These are phyloP conservation scores for Antedon mediterranea DNA, from an alignment of 53 echinoderm and acorn worm species.

Conservation along the genomic window DNA sequence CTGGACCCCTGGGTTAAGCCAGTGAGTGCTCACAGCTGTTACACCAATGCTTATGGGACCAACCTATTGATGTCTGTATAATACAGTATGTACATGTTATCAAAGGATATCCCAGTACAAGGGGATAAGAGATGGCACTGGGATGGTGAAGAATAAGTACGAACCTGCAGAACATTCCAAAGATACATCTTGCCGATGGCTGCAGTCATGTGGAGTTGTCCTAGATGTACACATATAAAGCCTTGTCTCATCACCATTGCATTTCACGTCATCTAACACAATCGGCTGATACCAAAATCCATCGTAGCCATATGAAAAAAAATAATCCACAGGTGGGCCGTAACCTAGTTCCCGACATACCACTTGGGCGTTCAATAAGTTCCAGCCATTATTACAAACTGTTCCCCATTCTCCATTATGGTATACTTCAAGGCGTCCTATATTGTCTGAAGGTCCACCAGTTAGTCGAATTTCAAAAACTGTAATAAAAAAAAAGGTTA, in stretches of 20 bases:
- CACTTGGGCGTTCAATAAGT: neutral
- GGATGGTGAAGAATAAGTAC: no score
- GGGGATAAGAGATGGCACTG: no score
- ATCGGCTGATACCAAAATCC: neutral
- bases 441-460: neutral
- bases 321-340: neutral
- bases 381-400: neutral
- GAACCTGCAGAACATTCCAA: neutral
- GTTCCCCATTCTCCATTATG: neutral
- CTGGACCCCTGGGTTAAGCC: no score
- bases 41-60: no score
- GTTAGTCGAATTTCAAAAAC: neutral
- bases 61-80: no score
- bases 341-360: neutral
- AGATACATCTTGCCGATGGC: neutral
- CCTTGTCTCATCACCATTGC: neutral
- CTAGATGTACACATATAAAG: neutral
- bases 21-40: no score
- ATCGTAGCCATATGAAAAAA: neutral
- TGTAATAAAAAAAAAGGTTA: neutral
- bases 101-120: no score
- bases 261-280: neutral
- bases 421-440: neutral
- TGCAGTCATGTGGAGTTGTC: neutral
- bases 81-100: no score